Conservation (phyloP, 2,797 vertebrate species). For the Ibycter americanus region DNA sequence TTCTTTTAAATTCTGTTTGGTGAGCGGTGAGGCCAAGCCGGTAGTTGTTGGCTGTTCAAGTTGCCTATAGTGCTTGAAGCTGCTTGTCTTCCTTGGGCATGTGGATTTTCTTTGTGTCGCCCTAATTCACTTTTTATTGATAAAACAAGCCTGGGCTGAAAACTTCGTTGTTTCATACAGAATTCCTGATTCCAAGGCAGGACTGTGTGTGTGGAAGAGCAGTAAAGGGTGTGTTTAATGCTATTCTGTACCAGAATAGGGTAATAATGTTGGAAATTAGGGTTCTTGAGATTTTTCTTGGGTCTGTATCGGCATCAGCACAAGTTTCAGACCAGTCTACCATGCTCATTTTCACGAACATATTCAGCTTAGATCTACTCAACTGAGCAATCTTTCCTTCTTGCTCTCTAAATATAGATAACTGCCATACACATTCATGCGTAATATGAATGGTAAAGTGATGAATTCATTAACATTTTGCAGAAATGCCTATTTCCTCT, state of each 20-base stretch:
- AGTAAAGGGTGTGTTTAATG: background rate
- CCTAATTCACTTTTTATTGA: background rate
- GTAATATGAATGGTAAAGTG: background rate
- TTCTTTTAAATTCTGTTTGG: background rate
- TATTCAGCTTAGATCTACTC: background rate
- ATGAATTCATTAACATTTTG: conserved; percentile 45
- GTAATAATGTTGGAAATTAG: background rate
- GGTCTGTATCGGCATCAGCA: background rate
- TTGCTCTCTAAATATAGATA: conserved; percentile 50
- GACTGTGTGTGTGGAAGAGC: background rate
- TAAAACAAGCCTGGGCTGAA: background rate
- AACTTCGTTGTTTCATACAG: background rate
- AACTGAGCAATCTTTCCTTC: conserved; percentile 8
- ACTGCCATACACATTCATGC: background rate
- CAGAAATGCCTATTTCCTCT: conserved; percentile 17
- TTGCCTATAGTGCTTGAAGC: background rate
- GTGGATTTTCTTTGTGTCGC: background rate
- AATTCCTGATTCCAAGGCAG: background rate
- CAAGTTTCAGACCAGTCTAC: background rate
- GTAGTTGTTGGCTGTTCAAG: background rate
- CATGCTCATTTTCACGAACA: background rate
- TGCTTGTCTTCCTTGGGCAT: background rate
- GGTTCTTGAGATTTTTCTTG: background rate
- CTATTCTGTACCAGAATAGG: background rate
- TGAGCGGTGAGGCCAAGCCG: background rate